Evolutionary conservation across 2,888 invertebrate genomes (phyloP), one percentile per base, ranked within the genome.

Genomic region (Fabriciana adippe): DNA sequence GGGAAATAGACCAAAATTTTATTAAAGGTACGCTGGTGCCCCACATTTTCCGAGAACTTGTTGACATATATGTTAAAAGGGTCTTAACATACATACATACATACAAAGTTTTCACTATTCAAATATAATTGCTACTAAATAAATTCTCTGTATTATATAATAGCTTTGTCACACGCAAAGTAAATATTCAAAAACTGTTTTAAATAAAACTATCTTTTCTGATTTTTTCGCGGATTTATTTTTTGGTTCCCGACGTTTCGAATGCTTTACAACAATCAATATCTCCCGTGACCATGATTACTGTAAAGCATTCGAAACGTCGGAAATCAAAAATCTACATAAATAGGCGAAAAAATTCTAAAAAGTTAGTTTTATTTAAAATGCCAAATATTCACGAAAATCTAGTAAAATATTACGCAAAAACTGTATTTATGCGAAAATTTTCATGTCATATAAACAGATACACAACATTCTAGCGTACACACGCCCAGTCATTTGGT

Each of bases 61-160:
- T 66, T 66, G 54, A 53, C 66, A 66, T 48, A 66, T 53, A 59
- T 65, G 48, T 59, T 54, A 18, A 65, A 16, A 57, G 31, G 31
- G n/a, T 47, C 48, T 45, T 60, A 14, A 6, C 50, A 35, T 56
- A 59, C 31, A 41, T 41, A 41, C 35, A 11, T 41, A 41, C 11
- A 41, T 41, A n/a, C n/a, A n/a, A n/a, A 11, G 26, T 11, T 41
- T 41, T 41, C 35, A 41, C 11, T 8, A 8, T 41, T 8, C 11
- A 41, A 41, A 41, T 11, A 11, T 41, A 41, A 41, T 41, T 41
- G 2, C 11, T 41, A 41, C 35, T 41, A 56, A 57, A 45, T 18
- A 6, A 14, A 45, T 57, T 57, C 56, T 6, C 11, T 13, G 56
- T 21, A 56, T 8, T 45, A 6, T 45, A 18, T 45, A 41, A 21